Percentiles rank a stretch among this genome's conserved stretches.
These are phyloP conservation scores for Cryptus armator DNA, from an alignment of 2,888 invertebrate genomes.

Conservation along the genomic window DNA sequence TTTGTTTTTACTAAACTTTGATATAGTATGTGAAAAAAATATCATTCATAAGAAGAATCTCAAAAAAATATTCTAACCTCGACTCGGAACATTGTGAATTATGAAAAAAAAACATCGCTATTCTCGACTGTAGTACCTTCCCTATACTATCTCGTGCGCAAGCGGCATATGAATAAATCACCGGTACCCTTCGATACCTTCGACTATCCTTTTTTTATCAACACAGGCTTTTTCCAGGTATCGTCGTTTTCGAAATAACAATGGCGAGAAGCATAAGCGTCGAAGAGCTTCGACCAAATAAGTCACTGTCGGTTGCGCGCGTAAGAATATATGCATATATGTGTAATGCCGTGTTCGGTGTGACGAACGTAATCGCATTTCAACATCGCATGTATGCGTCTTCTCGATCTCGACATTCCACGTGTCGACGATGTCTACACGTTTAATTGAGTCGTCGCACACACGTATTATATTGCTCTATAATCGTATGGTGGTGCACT, in stretches of 20 bases:
- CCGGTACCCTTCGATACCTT: too few relatives aligned
- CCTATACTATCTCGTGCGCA: too few relatives aligned
- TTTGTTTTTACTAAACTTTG: too few relatives aligned
- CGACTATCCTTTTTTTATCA: not conserved
- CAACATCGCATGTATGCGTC: constrained; percentile 27
- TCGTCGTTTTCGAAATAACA: not conserved
- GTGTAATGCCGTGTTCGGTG: constrained; percentile 16
- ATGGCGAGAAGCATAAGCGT: constrained; percentile 7
- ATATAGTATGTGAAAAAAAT: too few relatives aligned
- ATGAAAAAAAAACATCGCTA: too few relatives aligned
- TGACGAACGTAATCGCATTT: constrained; percentile 61
- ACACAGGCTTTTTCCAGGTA: not conserved
- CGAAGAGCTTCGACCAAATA: not conserved
- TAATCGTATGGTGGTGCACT: not conserved
- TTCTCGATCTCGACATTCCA: constrained; percentile 49
- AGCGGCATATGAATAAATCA: too few relatives aligned
- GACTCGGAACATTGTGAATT: too few relatives aligned
- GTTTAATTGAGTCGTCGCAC: constrained; percentile 43
- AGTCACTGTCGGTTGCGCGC: too few relatives aligned
- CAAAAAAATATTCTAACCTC: too few relatives aligned
- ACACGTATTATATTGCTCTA: constrained; percentile 1
- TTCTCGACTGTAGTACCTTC: too few relatives aligned
- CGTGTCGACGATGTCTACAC: constrained; percentile 56
- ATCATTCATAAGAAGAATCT: too few relatives aligned
- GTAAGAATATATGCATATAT: constrained; percentile 19